Percentiles rank a stretch among this genome's conserved stretches.
Conservation (phyloP, 2,113 vertebrate species). For the Mormyrus iriodes region DNA sequence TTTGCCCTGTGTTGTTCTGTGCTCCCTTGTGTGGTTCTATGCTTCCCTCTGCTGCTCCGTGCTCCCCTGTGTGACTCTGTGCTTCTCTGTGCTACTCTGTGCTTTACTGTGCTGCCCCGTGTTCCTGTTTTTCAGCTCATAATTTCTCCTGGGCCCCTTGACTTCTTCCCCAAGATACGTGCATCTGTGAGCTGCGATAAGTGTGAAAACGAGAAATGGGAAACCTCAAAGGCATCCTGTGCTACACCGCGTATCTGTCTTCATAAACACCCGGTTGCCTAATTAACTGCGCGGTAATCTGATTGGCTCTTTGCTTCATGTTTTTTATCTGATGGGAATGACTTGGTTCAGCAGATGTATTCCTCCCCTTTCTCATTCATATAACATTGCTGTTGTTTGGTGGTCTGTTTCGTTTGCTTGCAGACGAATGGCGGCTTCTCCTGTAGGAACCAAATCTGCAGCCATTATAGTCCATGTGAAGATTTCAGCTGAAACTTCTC, state of each 20-base stretch:
- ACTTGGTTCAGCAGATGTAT: neutral
- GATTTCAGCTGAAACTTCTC: neutral
- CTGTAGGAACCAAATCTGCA: neutral
- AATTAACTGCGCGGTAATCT: conserved; percentile 26
- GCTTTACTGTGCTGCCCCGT: neutral
- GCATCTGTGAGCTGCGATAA: conserved; percentile 55
- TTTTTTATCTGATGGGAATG: neutral
- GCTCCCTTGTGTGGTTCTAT: neutral
- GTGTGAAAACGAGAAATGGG: conserved; percentile 59
- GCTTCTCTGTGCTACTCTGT: neutral
- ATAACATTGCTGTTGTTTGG: neutral
- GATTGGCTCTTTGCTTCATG: neutral
- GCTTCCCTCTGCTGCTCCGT: neutral
- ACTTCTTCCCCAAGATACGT: conserved; percentile 44
- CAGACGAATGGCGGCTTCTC: neutral
- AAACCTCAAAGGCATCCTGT: conserved; percentile 57
- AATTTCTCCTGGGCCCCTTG: conserved; percentile 38
- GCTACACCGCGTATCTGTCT: conserved; percentile 40
- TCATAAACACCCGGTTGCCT: conserved; percentile 40
- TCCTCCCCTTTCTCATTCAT: neutral
- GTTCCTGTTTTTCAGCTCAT: conserved; percentile 26
- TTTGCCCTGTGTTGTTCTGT: neutral
- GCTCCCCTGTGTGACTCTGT: neutral
- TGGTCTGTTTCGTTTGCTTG: neutral
- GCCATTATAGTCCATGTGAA: neutral